phyloP scores from a whole-genome alignment of 2,888 invertebrate genomes.

The Pandemis cinnamomeana region DNA sequence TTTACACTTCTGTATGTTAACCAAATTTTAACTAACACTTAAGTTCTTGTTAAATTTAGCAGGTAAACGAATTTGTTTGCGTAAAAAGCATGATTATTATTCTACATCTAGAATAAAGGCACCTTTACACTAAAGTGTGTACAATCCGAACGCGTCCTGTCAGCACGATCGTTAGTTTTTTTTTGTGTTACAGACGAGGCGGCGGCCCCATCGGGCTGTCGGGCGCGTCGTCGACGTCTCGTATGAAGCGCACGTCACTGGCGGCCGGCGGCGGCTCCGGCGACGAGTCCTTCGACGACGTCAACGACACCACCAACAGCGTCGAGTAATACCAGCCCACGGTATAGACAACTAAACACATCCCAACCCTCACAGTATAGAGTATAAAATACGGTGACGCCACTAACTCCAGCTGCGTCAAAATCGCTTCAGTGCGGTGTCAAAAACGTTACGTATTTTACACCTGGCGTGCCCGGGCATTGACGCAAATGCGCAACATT shows the following conservation, averaged over 20 bases:
- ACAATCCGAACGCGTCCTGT: no score
- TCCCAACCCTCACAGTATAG: no score
- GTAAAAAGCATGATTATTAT: no score
- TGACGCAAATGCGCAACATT: not conserved
- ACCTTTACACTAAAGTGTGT: no score
- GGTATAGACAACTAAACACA: constrained; percentile 13
- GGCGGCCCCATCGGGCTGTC: constrained; percentile 86
- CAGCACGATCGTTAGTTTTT: not conserved
- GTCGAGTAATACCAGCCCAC: constrained; percentile 80
- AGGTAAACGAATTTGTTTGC: not conserved
- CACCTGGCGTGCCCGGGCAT: not conserved
- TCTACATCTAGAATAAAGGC: no score
- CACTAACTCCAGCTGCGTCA: not conserved
- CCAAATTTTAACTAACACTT: not conserved
- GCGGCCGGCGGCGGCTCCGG: constrained; percentile 88
- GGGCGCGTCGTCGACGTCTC: constrained; percentile 85
- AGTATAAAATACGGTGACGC: no score
- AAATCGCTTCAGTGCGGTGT: not conserved
- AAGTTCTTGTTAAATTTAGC: not conserved
- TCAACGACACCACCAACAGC: constrained; percentile 89
- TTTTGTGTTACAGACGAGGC: constrained; percentile 56
- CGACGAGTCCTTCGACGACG: constrained; percentile 90
- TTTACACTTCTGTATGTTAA: not conserved
- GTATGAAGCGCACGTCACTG: constrained; percentile 89
- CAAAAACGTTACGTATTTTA: not conserved